Base-by-base conservation (phyloP, 2,113 vertebrate genomes). In the Sorex fumeus region DNA sequence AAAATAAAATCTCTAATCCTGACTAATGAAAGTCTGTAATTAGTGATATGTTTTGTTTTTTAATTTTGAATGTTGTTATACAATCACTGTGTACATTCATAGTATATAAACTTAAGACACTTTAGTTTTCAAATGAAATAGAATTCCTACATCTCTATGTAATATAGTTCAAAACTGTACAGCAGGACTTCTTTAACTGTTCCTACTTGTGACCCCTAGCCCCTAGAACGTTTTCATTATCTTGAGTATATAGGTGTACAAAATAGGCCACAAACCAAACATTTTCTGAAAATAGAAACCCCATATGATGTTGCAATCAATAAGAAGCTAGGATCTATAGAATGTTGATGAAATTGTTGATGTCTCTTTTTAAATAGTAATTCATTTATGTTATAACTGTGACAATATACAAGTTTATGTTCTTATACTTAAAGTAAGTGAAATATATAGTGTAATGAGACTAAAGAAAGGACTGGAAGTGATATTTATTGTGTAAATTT, bases 401-500 rank as follows among this genome's bases (percentile, higher is more conserved):
- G 6, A 72, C 78, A 64, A 69, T 18, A 69, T 69, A 57, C 0
- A 53, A 11, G 9, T 72, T 93, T 90, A 66, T 87, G 90, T 25
- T 83, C 75, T 6, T 92, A n/a, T 84, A 19, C 67, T 69, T 84
- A 86, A 89, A 78, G 53, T 75, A 85, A 70, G 25, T 87, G 21
- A 80, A 90, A 78, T 84, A 4, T 78, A 16, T 90, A 43, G 30
- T 69, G 69, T 76, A 28, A 25, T 80, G 12, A 67, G 16, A 72
- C 28, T 28, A 91, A 60, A 50, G 84, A 91, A 89, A 92, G 71
- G 71, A 64, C 2, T 78, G 21, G 12, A 93, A 47, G 2, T 76
- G 36, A 62, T 57, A 72, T 2, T 79, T 12, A 66, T 95, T 87
- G 9, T 91, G 64, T 94, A 40, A 32, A 43, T 89, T 91, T 82